Conservation (phyloP, 1,140 invertebrate genomes). For the Gryllus bimaculatus region DNA sequence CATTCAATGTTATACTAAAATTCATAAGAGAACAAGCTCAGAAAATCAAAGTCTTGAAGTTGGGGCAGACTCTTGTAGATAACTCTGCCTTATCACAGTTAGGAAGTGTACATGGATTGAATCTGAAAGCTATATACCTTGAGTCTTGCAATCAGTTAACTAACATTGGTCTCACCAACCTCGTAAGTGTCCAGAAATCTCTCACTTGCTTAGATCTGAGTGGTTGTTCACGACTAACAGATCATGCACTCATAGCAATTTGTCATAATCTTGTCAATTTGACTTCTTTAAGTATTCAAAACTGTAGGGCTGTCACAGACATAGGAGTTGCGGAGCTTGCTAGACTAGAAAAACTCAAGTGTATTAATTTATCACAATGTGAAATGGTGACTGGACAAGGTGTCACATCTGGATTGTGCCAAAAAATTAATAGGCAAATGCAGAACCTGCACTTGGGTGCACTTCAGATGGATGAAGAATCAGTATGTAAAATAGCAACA, state of each 20-base stretch:
- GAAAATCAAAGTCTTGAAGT: slow-evolving; percentile 46
- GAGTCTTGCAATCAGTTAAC: slow-evolving; percentile 55
- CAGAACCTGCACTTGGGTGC: slow-evolving; percentile 49
- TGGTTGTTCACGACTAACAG: slow-evolving; percentile 49
- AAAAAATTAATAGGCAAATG: slow-evolving; percentile 28
- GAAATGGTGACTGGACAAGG: slow-evolving; percentile 50
- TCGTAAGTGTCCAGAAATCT: slow-evolving; percentile 45
- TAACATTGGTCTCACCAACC: slow-evolving; percentile 43
- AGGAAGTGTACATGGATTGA: slow-evolving; percentile 40
- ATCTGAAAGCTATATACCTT: slow-evolving; percentile 46
- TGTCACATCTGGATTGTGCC: slow-evolving; percentile 36
- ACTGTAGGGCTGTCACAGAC: slow-evolving; percentile 52
- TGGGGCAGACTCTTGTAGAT: slow-evolving; percentile 56
- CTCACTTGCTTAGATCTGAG: slow-evolving; percentile 51
- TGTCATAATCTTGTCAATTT: slow-evolving; percentile 45
- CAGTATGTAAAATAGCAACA: slow-evolving; percentile 44
- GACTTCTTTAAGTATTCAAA: slow-evolving; percentile 43
- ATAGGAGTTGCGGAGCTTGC: slow-evolving; percentile 42
- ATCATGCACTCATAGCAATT: slow-evolving; percentile 46
- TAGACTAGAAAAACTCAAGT: slow-evolving; percentile 42
- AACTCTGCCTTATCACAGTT: slow-evolving; percentile 46
- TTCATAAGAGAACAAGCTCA: slow-evolving; percentile 44
- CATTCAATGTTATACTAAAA: slow-evolving; percentile 53
- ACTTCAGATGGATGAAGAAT: slow-evolving; percentile 48
- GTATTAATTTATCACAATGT: slow-evolving; percentile 55